Evolutionary conservation across 2,113 vertebrate genomes (phyloP), one percentile per base, ranked within the genome.

Genomic region (Caretta caretta): DNA sequence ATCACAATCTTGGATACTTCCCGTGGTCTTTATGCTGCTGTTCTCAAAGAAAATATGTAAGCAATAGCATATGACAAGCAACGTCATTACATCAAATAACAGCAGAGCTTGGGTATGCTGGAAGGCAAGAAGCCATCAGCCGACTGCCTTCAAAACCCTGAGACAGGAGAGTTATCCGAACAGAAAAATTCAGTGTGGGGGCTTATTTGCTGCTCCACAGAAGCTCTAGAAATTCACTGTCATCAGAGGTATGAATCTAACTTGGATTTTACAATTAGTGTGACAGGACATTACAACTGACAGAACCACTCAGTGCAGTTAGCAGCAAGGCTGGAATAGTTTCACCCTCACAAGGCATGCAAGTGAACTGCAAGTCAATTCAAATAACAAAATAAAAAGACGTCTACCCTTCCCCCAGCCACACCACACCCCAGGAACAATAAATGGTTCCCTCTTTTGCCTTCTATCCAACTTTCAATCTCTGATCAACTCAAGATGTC

Each of bases 341-440:
- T 93, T 93, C 80, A 86, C 75, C 86, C 84, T 83, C 91, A 22
- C 54, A 83, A 83, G 51, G 59, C 72, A 84, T 57, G 42, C 75
- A 90, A 88, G 35, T 17, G 25, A 88, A 75, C 46, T n/a, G 76
- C 59, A 87, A 93, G 38, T 7, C 90, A 87, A 87, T 82, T 94
- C 92, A 96, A 97, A 92, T 24, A 95, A 97, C 89, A 83, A 92
- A 79, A 24, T 87, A 88, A 35, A 88, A 49, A 50, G 46, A 48
- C 27, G 79, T 93, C 46, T 81, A 86, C 91, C 92, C 88, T 42
- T 59, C 90, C 90, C 48, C 16, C 50, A 89, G 89, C 14, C 83
- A 14, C 42, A 62, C 17, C 59, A 85, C 89, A 92, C 14, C 88
- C 46, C 75, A 35, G 42, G 0, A 10, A 82, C 89, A 25, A 94